Evolutionary conservation across 2,113 vertebrate genomes (phyloP), one percentile per base, ranked within the genome.

Genomic region (Ceratotherium simum): DNA sequence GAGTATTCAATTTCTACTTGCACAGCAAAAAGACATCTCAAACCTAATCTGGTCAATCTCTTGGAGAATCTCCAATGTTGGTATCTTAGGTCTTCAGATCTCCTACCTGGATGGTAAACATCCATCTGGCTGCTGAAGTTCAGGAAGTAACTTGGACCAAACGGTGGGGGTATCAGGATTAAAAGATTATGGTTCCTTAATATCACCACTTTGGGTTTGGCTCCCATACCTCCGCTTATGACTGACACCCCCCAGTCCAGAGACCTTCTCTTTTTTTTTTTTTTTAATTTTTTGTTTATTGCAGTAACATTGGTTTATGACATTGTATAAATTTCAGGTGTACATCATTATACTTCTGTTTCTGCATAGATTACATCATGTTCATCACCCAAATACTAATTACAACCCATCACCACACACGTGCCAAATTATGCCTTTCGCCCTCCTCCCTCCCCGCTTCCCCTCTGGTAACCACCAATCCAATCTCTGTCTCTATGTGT

Each of bases 221-320:
- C 1, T 31, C 8, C 20, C 11, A 69, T 0, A 7, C 0, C 10
- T 70, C 1, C 23, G 36, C 8, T 31, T 48, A 54, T 39, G 10
- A 20, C 25, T 86, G n/a, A 46, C 11, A 70, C 23, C 0, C 6
- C 0, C 48, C 9, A 42, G 11, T 85, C 8, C 21, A 42, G 67
- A 58, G 16, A 67, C 2, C 58, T 17, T n/a, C 6, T 79, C 72
- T 79, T 64, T 46, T 33, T 42, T 4, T 42, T 42, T 42, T 42
- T 42, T 42, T 42, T 42, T 42, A 42, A 42, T 42, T 42, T 42
- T 42, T 42, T 42, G 42, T 42, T 42, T 42, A 42, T 42, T 42
- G 42, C 42, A 42, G 42, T 42, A 42, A 42, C 42, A 42, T 42
- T 42, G 42, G 42, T 42, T 42, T 42, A 42, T 42, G 5, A 42